Percentiles rank a stretch among this genome's conserved stretches.
These are phyloP conservation scores for Phasianus colchicus DNA, from an alignment of 2,113 vertebrate genomes.

Conservation along the genomic window DNA sequence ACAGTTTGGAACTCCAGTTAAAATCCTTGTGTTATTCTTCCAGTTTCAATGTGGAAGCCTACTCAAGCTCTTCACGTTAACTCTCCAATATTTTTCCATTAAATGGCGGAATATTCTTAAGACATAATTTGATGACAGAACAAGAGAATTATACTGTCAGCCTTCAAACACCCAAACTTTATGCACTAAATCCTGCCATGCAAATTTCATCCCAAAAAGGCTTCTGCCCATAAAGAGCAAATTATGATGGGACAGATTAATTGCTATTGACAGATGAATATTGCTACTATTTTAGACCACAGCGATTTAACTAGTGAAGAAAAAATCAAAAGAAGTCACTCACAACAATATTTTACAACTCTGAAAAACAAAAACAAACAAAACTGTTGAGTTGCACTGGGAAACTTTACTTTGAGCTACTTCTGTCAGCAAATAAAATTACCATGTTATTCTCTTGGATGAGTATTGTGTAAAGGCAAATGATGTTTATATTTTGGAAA, in stretches of 20 bases:
- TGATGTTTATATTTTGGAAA: background rate
- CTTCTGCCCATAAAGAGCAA: background rate
- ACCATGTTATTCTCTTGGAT: background rate
- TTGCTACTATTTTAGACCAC: background rate
- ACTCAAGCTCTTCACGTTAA: background rate
- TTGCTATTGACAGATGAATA: background rate
- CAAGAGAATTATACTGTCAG: background rate
- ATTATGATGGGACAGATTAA: background rate
- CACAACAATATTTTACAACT: background rate
- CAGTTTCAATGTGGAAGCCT: background rate
- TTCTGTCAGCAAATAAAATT: background rate
- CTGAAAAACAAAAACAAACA: background rate
- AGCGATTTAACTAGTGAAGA: background rate
- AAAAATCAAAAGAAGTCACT: background rate
- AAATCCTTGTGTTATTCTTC: background rate
- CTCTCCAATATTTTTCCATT: background rate
- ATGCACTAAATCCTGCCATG: background rate
- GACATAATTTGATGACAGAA: background rate
- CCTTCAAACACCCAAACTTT: background rate
- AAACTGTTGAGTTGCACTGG: background rate
- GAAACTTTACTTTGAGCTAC: background rate
- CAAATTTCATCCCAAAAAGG: background rate
- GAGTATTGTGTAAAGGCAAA: background rate
- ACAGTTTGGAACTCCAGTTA: background rate
- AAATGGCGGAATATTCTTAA: background rate